A percentile compares a stretch with the other conserved stretches of the same genome.
These are phyloP conservation scores for Nycteola revayana DNA, from an alignment of 2,888 invertebrate species.

Conservation along the genomic window DNA sequence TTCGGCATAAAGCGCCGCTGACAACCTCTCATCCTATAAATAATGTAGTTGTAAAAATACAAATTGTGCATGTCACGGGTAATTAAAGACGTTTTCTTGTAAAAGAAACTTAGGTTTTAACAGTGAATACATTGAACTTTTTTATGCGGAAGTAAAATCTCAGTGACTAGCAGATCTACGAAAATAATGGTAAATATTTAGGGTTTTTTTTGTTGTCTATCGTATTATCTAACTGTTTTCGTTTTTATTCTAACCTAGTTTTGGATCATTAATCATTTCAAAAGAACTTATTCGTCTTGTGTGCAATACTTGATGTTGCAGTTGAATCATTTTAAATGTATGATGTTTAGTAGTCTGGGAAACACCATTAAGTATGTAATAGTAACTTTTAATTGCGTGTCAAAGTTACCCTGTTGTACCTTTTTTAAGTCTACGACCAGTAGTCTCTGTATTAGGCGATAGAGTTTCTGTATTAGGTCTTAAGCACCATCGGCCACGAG, in stretches of 20 bases:
- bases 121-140: slow-evolving; percentile 21
- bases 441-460: no score
- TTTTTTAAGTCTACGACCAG: no score
- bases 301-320: slow-evolving; percentile 9
- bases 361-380: no score
- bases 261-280: slow-evolving; percentile 17
- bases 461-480: no score
- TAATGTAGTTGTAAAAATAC: slow-evolving; percentile 13
- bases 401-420: no score
- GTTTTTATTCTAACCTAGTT: slow-evolving; percentile 21
- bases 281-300: slow-evolving; percentile 15
- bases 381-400: no score
- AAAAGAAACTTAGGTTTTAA: no score
- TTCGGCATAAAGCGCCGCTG: slow-evolving; percentile 24
- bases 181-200: slow-evolving; percentile 9
- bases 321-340: no score
- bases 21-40: slow-evolving; percentile 17
- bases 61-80: slow-evolving; percentile 25
- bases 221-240: slow-evolving; percentile 4
- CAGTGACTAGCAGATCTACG: background rate
- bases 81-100: slow-evolving; percentile 6
- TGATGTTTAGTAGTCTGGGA: no score
- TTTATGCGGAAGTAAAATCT: slow-evolving; percentile 11
- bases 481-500: no score
- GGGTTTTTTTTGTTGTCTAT: background rate